Evolutionary conservation across 2,113 vertebrate genomes (phyloP).

Genomic region (Desmodus rotundus): DNA sequence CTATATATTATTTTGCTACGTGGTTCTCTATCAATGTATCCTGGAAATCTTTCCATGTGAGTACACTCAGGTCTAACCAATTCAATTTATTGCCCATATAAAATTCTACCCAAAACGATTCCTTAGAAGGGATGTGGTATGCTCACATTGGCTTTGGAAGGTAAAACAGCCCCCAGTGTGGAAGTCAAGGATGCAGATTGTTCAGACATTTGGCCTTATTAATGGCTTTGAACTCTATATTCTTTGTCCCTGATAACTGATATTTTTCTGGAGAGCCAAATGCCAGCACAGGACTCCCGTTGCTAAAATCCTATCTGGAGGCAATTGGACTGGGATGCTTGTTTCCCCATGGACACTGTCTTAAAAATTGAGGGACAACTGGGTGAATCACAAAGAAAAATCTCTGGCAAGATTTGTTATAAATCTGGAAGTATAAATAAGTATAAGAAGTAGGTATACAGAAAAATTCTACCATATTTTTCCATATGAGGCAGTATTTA

Average conservation of each 20-base stretch:
- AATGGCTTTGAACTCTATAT: neutral
- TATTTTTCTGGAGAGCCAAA: neutral
- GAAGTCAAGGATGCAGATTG: neutral
- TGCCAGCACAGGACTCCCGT: neutral
- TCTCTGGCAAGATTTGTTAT: neutral
- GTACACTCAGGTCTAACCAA: neutral
- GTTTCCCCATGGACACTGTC: neutral
- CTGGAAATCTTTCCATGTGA: neutral
- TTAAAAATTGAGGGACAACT: neutral
- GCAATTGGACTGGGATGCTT: neutral
- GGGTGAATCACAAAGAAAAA: neutral
- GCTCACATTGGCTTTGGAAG: neutral
- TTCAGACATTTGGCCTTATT: neutral
- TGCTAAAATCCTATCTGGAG: neutral
- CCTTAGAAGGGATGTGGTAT: neutral
- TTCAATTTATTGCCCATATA: neutral
- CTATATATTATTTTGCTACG: neutral
- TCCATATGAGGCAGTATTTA: neutral
- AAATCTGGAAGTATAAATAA: neutral
- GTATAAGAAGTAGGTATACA: neutral
- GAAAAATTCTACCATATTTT: neutral
- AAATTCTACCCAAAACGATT: neutral
- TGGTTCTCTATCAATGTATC: neutral
- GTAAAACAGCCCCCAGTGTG: neutral
- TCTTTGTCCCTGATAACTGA: neutral